phyloP scores from a whole-genome alignment of 2,888 invertebrate species.

The Agonum fuliginosum region DNA sequence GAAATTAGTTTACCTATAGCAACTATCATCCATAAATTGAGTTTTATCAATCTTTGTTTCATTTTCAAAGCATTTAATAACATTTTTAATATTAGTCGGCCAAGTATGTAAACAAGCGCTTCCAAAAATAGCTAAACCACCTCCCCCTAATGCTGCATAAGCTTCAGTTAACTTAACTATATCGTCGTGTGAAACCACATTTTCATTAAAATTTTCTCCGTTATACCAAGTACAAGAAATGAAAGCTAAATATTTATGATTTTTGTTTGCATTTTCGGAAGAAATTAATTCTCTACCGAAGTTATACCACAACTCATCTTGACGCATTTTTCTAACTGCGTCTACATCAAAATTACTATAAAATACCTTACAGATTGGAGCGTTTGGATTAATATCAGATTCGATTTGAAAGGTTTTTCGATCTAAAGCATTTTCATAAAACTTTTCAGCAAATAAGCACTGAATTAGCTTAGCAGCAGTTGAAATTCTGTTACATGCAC shows the following conservation, averaged over 20 bases:
- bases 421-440: slow-evolving; percentile 85
- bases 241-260: slow-evolving; percentile 92
- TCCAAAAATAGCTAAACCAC: slow-evolving; percentile 93
- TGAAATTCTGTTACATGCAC: slow-evolving; percentile 85
- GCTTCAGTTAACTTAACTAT: slow-evolving; percentile 83
- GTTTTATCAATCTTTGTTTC: slow-evolving; percentile 80
- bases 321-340: slow-evolving; percentile 82
- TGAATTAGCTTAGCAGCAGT: slow-evolving; percentile 88
- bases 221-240: slow-evolving; percentile 89
- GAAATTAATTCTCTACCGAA: slow-evolving; percentile 90
- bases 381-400: slow-evolving; percentile 76
- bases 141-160: slow-evolving; percentile 93
- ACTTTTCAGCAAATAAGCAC: slow-evolving; percentile 89
- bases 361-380: slow-evolving; percentile 83
- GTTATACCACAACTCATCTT: slow-evolving; percentile 88
- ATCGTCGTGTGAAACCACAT: slow-evolving; percentile 81
- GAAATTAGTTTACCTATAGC: slow-evolving; percentile 78
- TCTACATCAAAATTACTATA: slow-evolving; percentile 82
- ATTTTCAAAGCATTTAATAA: slow-evolving; percentile 78
- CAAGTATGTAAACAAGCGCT: slow-evolving; percentile 93
- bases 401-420: slow-evolving; percentile 89
- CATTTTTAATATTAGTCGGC: slow-evolving; percentile 83
- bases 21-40: slow-evolving; percentile 92
- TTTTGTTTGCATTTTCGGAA: slow-evolving; percentile 78
- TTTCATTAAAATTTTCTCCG: slow-evolving; percentile 74